Base-by-base conservation (phyloP, 2,113 vertebrate genomes). In the Salminus brasiliensis region DNA sequence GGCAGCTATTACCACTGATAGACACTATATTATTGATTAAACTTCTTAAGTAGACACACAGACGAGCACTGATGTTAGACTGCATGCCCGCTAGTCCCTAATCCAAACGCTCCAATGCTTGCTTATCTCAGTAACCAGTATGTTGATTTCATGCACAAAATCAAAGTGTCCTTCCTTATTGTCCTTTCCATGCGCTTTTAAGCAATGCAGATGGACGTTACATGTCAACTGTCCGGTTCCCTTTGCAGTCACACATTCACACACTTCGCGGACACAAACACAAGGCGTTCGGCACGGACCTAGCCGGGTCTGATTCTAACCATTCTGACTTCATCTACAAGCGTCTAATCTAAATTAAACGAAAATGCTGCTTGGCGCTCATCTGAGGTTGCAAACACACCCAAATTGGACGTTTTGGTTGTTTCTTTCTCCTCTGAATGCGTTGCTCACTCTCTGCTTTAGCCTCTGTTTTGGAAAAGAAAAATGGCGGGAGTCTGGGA, bases 341-440 rank as follows among this genome's bases (percentile, higher is more conserved):
- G n/a, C n/a, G n/a, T n/a, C n/a, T n/a, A n/a, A n/a, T n/a, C n/a
- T n/a, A n/a, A n/a, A n/a, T n/a, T n/a, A n/a, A n/a, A n/a, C n/a
- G n/a, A n/a, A n/a, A n/a, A n/a, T n/a, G n/a, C n/a, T n/a, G n/a
- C n/a, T n/a, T n/a, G n/a, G n/a, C n/a, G n/a, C 27, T 36, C 36
- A 7, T 36, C 23, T 70, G 67, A 55, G 23, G 21, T 52, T 55
- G 52, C 52, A 55, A 25, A 9, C 52, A n/a, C 18, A n/a, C n/a
- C n/a, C n/a, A 52, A 55, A 25, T 25, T 55, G 25, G 39, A 62
- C 23, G 12, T 29, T 60, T 69, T 92, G 91, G 91, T 92, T 92
- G 91, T 93, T 93, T 93, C 90, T 93, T 91, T 90, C 90, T 89
- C 84, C 82, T 85, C 72, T 73, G 74, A 83, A 78, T 74, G 83